Base-by-base conservation (phyloP, 1,140 invertebrate genomes). In the Ditylenchus dipsaci region DNA sequence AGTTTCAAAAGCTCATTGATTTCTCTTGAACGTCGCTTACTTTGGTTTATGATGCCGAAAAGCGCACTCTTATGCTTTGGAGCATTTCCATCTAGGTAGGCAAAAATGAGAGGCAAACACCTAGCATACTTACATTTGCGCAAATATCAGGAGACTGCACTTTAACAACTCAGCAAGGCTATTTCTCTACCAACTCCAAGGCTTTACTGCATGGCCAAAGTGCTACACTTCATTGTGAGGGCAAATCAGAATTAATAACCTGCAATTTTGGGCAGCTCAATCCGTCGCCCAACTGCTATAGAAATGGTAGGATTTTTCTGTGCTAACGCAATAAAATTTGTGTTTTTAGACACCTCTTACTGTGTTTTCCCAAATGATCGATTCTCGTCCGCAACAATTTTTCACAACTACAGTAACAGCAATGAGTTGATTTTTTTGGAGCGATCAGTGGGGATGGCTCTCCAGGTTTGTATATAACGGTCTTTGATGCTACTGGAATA, bases 191-290 rank as follows among this genome's bases (percentile, higher is more conserved):
- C 30, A 59, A 76, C 1, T 76, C 65, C 19, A 57, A 33, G 19
- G 26, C 49, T 19, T 49, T 74, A 19, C 17, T 11, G 30, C 72
- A 74, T 30, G 60, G 43, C 17, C 30, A 75, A 42, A 66, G 45
- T 7, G 74, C 65, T 19, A 43, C 19, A 13, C 23, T 77, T 13
- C 33, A 72, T 11, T 72, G 71, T 27, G 21, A 42, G 17, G 56
- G 1, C 15, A 1, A 13, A 21, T 33, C 68, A 30, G 9, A 13
- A 33, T 57, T 47, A 7, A 26, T 75, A 13, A 58, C 19, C 26
- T 75, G 72, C 45, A 42, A 59, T 21, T 74, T 74, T 64, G 72
- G 72, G 3, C 68, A 45, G 23, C 33, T 77, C 19, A 69, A 71
- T 19, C 68, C 68, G 9, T 15, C 15, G 45, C 68, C 69, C n/a